phyloP scores from a whole-genome alignment of 2,888 invertebrate species.

The Cerceris ruficornis region DNA sequence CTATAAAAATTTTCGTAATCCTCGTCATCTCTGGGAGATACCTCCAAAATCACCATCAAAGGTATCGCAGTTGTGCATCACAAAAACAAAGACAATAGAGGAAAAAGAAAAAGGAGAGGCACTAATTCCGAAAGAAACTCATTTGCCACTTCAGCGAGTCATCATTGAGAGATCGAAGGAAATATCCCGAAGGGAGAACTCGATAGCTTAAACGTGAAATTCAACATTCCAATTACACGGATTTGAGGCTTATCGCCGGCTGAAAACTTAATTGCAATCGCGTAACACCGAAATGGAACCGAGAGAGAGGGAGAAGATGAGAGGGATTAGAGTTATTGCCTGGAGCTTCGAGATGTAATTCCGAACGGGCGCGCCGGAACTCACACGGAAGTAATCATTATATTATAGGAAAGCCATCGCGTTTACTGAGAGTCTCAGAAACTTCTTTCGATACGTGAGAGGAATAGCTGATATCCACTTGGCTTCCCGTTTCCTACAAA shows the following conservation, averaged over 20 bases:
- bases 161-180: no score
- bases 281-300: slow-evolving; percentile 32
- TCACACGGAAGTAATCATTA: slow-evolving; percentile 31
- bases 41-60: no score
- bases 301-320: slow-evolving; percentile 2
- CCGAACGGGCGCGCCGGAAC: slow-evolving; percentile 13
- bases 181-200: not conserved
- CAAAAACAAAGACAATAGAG: no score
- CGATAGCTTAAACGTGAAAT: slow-evolving; percentile 22
- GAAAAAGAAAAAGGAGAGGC: no score
- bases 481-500: not conserved
- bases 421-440: slow-evolving; percentile 8
- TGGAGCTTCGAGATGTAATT: slow-evolving; percentile 38
- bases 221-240: slow-evolving; percentile 65
- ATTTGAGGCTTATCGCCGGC: slow-evolving; percentile 45
- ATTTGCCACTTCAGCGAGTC: no score
- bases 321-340: slow-evolving; percentile 48
- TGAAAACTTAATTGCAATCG: slow-evolving; percentile 64
- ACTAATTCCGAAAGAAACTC: no score
- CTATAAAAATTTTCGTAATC: no score
- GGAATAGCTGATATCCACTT: not conserved
- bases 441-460: not conserved
- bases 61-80: no score
- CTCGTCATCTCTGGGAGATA: no score
- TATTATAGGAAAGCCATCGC: not conserved